Evolutionary conservation across 2,888 invertebrate species (phyloP).

Genomic region (Amblyjoppa fuscipennis): DNA sequence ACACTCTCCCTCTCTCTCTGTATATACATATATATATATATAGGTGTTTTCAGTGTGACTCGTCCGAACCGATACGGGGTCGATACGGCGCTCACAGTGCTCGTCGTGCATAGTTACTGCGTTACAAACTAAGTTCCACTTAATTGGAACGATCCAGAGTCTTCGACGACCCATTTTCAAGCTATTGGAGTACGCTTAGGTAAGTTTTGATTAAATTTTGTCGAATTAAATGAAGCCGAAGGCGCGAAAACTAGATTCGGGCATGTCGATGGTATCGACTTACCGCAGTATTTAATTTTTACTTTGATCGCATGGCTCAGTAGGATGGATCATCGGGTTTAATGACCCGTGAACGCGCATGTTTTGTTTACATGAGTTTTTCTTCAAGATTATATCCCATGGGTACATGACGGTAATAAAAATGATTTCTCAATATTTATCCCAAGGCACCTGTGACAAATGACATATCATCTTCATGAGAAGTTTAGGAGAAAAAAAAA

Average conservation of each 20-base stretch:
- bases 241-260: background rate
- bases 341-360: background rate
- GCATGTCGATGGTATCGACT: background rate
- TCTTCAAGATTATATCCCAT: background rate
- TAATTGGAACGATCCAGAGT: conserved; percentile 1
- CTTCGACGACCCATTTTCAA: conserved; percentile 13
- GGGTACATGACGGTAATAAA: background rate
- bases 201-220: conserved; percentile 28
- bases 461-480: no score
- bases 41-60: conserved; percentile 18
- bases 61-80: conserved; percentile 13
- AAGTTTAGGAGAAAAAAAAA: no score
- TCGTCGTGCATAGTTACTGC: conserved; percentile 16
- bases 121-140: conserved; percentile 1
- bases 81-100: conserved; percentile 16
- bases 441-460: background rate
- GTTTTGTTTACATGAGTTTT: background rate
- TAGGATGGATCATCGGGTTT: background rate
- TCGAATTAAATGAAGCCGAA: background rate
- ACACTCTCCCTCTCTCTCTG: no score
- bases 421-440: background rate
- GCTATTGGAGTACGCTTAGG: conserved; percentile 37
- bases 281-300: background rate
- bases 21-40: background rate
- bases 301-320: background rate